Evolutionary conservation across 2,888 invertebrate genomes (phyloP).

Genomic region (Deladenus siricidicola): DNA sequence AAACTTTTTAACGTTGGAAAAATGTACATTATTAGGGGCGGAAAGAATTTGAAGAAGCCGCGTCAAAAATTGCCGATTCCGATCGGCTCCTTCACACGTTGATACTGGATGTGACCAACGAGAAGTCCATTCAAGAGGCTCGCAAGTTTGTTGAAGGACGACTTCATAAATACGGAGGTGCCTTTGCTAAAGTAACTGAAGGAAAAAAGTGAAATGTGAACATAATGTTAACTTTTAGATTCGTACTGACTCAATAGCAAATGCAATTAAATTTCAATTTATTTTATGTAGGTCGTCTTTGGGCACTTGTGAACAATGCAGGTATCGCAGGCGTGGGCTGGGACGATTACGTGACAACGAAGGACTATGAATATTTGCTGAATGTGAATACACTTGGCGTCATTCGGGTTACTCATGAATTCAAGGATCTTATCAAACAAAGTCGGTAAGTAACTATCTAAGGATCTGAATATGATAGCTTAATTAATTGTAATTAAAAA

Average conservation of each 20-base stretch:
- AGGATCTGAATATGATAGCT: constrained; percentile 6
- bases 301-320: not conserved
- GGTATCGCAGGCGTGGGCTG: not conserved
- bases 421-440: not conserved
- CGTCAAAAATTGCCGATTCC: not conserved
- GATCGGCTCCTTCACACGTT: not conserved
- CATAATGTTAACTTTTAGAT: too few species aligned
- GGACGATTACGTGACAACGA: not conserved
- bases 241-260: too few species aligned
- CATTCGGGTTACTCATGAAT: not conserved
- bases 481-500: too few species aligned
- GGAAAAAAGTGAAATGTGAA: too few species aligned
- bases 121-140: not conserved
- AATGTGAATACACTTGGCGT: not conserved
- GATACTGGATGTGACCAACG: not conserved
- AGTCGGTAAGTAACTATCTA: not conserved
- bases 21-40: too few species aligned
- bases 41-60: not conserved
- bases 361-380: not conserved
- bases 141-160: not conserved
- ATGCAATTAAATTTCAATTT: too few species aligned
- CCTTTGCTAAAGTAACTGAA: too few species aligned
- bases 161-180: not conserved
- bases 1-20: too few species aligned
- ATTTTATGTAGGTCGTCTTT: not conserved